Evolutionary conservation across 2,888 invertebrate genomes (phyloP).

Genomic region (Dioctria linearis): DNA sequence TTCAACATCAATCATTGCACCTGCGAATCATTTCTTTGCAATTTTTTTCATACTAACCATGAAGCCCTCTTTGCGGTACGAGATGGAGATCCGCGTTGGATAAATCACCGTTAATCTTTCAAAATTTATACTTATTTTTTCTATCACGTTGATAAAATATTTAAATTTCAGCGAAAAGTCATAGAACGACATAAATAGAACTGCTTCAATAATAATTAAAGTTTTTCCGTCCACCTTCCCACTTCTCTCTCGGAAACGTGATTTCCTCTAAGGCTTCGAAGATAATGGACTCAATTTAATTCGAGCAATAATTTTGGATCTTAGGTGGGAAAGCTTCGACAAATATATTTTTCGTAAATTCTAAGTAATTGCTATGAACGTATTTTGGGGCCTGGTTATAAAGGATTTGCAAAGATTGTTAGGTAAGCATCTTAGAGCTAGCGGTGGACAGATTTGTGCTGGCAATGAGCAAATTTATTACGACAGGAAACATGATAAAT

Average conservation of each 20-base stretch:
- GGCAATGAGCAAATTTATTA: constrained; percentile 56
- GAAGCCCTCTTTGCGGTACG: no score
- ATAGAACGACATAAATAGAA: no score
- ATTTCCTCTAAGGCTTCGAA: background rate
- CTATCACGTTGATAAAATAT: no score
- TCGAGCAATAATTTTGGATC: constrained; percentile 10
- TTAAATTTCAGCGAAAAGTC: no score
- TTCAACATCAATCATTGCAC: no score
- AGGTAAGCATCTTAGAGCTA: constrained; percentile 16
- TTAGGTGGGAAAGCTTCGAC: background rate
- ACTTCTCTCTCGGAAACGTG: background rate
- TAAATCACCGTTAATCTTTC: no score
- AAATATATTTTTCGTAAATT: constrained; percentile 39
- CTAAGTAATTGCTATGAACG: constrained; percentile 28
- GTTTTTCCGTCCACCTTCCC: background rate
- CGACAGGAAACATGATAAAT: constrained; percentile 58
- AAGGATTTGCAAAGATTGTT: constrained; percentile 36
- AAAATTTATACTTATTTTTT: no score
- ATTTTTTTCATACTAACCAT: no score
- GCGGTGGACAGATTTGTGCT: constrained; percentile 48
- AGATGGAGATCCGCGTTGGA: no score
- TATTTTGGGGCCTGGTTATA: constrained; percentile 25
- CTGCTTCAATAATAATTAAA: background rate
- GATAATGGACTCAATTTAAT: constrained; percentile 34
- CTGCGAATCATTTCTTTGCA: no score